phyloP scores from a whole-genome alignment of 2,888 invertebrate species.

The Brachyopa scutellaris region DNA sequence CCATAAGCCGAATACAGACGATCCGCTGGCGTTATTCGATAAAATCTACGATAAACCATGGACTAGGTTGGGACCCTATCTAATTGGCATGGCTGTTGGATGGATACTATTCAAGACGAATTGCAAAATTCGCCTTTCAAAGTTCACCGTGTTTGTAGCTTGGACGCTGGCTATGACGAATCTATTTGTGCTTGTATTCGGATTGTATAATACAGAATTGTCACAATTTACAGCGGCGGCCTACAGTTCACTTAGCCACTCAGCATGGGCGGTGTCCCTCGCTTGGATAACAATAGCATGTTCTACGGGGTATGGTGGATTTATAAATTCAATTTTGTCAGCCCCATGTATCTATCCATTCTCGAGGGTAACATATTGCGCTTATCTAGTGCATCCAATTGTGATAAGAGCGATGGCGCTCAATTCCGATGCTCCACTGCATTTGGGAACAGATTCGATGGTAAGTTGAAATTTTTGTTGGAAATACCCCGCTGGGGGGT shows the following conservation, averaged over 20 bases:
- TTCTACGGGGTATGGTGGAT: constrained; percentile 92
- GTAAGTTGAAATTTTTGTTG: constrained; percentile 83
- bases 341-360: constrained; percentile 91
- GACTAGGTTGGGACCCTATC: constrained; percentile 92
- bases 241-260: constrained; percentile 91
- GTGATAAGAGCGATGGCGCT: constrained; percentile 91
- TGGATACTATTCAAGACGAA: constrained; percentile 92
- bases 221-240: constrained; percentile 88
- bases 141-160: constrained; percentile 86
- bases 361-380: constrained; percentile 93
- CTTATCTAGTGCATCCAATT: constrained; percentile 92
- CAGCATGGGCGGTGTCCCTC: constrained; percentile 90
- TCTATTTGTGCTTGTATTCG: constrained; percentile 89
- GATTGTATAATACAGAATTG: constrained; percentile 88
- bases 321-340: constrained; percentile 88
- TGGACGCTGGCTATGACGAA: constrained; percentile 87
- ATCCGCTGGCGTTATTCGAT: constrained; percentile 92
- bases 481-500: too few relatives aligned
- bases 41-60: constrained; percentile 95
- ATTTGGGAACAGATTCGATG: constrained; percentile 90
- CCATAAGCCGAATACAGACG: constrained; percentile 90
- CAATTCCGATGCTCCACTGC: constrained; percentile 91
- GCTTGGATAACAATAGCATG: constrained; percentile 94
- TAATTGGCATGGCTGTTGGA: constrained; percentile 92
- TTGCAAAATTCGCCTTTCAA: constrained; percentile 88